These are phyloP conservation scores for Alsophila aescularia DNA, from an alignment of 2,888 invertebrate genomes.

Conservation along the genomic window DNA sequence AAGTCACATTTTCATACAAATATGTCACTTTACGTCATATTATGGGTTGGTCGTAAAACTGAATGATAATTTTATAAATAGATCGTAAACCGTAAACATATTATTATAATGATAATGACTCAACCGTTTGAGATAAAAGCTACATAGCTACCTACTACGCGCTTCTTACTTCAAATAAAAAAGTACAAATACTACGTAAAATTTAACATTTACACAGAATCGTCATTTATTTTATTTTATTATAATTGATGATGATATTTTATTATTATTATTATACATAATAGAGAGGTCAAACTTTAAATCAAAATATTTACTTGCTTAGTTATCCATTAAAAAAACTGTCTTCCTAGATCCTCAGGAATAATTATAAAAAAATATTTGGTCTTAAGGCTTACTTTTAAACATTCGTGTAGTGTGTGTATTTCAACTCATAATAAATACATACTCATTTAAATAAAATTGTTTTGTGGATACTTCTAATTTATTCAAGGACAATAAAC, in stretches of 20 bases:
- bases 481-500: not conserved
- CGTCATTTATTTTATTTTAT: not conserved
- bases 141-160: too few relatives aligned
- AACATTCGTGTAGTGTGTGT: too few relatives aligned
- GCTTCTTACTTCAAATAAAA: too few relatives aligned
- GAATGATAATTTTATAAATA: constrained; percentile 60
- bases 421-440: too few relatives aligned
- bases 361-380: too few relatives aligned
- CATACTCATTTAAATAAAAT: too few relatives aligned
- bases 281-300: too few relatives aligned
- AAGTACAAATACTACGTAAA: too few relatives aligned
- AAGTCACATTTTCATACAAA: constrained; percentile 55
- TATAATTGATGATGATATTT: not conserved
- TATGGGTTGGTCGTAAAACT: constrained; percentile 59
- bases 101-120: constrained; percentile 10
- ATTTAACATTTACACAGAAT: not conserved
- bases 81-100: constrained; percentile 25
- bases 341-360: too few relatives aligned
- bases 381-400: too few relatives aligned
- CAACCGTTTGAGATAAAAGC: constrained; percentile 6
- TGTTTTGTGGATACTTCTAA: not conserved
- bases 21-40: constrained; percentile 57
- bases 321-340: too few relatives aligned
- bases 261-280: not conserved
- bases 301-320: too few relatives aligned